Evolutionary conservation across 1,140 invertebrate species (phyloP).

Genomic region (Lethrus apterus): DNA sequence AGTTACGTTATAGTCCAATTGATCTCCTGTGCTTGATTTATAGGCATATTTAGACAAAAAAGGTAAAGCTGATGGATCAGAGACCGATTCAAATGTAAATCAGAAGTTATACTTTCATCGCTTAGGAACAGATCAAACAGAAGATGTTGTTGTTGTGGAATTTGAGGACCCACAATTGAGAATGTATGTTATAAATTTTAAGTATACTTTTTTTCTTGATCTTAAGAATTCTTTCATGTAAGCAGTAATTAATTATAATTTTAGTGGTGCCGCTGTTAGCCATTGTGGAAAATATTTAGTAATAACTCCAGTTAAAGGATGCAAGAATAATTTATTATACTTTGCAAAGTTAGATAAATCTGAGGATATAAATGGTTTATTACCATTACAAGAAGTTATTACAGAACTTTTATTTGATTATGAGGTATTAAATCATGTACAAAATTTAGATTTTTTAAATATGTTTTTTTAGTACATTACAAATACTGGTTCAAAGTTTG

Average conservation of each 20-base stretch:
- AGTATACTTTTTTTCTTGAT: too few relatives aligned
- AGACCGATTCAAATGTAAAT: constrained; percentile 77
- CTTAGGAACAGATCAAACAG: constrained; percentile 75
- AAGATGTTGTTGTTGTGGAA: constrained; percentile 85
- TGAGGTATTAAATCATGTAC: constrained; percentile 55
- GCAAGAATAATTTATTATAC: constrained; percentile 82
- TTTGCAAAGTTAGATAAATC: constrained; percentile 64
- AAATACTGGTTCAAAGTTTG: constrained; percentile 74
- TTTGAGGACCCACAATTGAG: constrained; percentile 90
- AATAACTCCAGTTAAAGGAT: constrained; percentile 70
- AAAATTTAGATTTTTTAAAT: constrained; percentile 15
- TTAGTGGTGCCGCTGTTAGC: constrained; percentile 70
- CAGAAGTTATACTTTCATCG: constrained; percentile 94
- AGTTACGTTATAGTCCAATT: constrained; percentile 10
- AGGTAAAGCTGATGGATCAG: constrained; percentile 80
- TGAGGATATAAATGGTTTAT: constrained; percentile 53
- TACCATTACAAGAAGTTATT: constrained; percentile 68
- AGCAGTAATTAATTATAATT: too few relatives aligned
- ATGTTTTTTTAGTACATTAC: constrained; percentile 72
- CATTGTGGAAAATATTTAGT: constrained; percentile 88
- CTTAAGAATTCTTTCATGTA: too few relatives aligned
- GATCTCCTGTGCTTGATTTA: constrained; percentile 3
- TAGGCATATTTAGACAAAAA: constrained; percentile 67
- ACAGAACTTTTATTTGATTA: constrained; percentile 91
- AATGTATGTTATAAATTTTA: constrained; percentile 73